phyloP scores from a whole-genome alignment of 2,113 vertebrate species.

The Brachyistius frenatus region DNA sequence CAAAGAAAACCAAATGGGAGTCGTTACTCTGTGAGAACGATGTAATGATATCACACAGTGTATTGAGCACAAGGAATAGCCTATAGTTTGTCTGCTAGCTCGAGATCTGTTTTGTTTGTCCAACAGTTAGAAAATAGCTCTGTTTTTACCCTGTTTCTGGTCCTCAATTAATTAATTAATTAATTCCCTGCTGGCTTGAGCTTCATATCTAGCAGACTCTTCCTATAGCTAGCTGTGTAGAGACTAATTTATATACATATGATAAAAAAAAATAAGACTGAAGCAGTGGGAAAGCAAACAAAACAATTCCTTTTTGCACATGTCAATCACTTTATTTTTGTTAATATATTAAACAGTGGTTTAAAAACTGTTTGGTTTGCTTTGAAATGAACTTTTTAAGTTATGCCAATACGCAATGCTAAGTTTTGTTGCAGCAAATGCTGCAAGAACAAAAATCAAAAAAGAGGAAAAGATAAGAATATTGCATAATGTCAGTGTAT shows the following conservation, averaged over 20 bases:
- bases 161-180: background rate
- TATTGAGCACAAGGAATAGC: background rate
- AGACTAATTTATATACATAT: background rate
- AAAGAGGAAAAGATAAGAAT: conserved; percentile 16
- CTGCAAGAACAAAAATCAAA: conserved; percentile 35
- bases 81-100: background rate
- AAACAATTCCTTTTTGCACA: conserved; percentile 55
- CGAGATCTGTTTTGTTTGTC: background rate
- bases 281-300: conserved; percentile 16
- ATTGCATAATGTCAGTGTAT: conserved; percentile 38
- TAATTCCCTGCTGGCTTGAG: too few relatives aligned
- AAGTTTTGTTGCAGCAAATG: conserved; percentile 18
- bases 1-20: conserved; percentile 20
- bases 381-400: conserved; percentile 42
- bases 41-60: background rate
- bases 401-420: conserved; percentile 34
- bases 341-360: conserved; percentile 37
- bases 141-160: background rate
- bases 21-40: background rate
- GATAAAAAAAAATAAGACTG: background rate
- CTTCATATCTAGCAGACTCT: too few relatives aligned
- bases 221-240: background rate
- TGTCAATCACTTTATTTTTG: conserved; percentile 73
- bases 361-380: conserved; percentile 44
- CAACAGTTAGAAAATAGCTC: background rate